Evolutionary conservation across 2,113 vertebrate species (phyloP).

Genomic region (Campylomormyrus tamandua): DNA sequence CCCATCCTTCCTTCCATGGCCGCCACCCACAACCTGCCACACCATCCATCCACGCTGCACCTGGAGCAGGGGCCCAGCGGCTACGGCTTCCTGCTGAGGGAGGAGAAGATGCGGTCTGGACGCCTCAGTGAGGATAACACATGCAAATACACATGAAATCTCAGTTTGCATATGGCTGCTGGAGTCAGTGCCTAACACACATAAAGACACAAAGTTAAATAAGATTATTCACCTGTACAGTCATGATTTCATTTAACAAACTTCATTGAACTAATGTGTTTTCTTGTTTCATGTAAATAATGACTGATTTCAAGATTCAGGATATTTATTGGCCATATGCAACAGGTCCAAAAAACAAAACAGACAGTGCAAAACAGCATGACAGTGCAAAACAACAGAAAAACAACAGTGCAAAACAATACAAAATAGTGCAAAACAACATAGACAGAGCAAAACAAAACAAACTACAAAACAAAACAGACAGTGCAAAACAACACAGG

Average conservation of each 20-base stretch:
- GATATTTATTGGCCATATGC: not conserved
- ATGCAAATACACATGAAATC: not conserved
- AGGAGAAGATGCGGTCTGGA: constrained; percentile 60
- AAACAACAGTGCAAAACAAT: too few species aligned
- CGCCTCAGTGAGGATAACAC: constrained; percentile 54
- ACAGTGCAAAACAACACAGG: not conserved
- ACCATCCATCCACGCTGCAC: constrained; percentile 65
- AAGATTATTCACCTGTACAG: not conserved
- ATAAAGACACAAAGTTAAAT: not conserved
- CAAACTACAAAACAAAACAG: not conserved
- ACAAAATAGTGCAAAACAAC: not conserved
- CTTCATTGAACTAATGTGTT: not conserved
- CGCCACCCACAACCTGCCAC: constrained; percentile 61
- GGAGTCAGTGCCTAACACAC: not conserved
- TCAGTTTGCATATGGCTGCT: not conserved
- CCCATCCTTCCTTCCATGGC: constrained; percentile 67
- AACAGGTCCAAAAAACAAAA: not conserved
- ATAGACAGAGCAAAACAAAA: not conserved
- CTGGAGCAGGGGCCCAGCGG: constrained; percentile 68
- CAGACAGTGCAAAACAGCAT: not conserved
- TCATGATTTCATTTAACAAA: not conserved
- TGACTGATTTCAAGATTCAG: not conserved
- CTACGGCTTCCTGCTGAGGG: constrained; percentile 83
- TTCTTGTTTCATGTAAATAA: not conserved
- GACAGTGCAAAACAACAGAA: not conserved